Evolutionary conservation across 2,888 invertebrate species (phyloP), one percentile per base, ranked within the genome.

Genomic region (Petrolisthes manimaculis): DNA sequence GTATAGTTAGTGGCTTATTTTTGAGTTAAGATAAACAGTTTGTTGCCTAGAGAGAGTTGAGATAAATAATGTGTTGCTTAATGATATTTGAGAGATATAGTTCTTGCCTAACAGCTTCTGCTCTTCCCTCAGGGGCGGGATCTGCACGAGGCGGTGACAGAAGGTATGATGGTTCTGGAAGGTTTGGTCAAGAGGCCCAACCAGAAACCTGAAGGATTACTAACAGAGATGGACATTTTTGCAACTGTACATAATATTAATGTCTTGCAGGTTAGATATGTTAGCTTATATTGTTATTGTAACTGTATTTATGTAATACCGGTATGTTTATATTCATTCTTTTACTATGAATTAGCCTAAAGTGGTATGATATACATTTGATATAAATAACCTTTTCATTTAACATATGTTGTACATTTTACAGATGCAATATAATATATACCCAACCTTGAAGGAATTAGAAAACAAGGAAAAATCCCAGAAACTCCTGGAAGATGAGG

Each of bases 381-480:
- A 37, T 37, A 37, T 37, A 37, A 2, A 37, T 37, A 37, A 37
- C 37, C 37, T 37, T 37, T 37, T 37, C 37, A 2, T 37, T 37
- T 37, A 37, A 37, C 37, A 14, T 37, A 51, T 51, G 37, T 37
- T 67, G 14, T 71, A n/a, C 21, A 14, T 55, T 14, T 67, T 86
- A 8, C 84, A 88, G 88, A 61, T 75, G n/a, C 71, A 81, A 18
- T 88, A 88, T n/a, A 56, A 67, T 6, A n/a, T 88, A 53, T 88
- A 81, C 61, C 88, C 84, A 61, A 88, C 84, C 24, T 24, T 88
- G 55, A 5, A 53, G 6, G 81, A 88, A 37, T 53, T 88, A 5
- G 75, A 88, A 24, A 56, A 84, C 78, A 74, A 61, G n/a, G 37
- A 2, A 4, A 37, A 1, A 18, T 81, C 75, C 75, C 74, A 81